phyloP scores from a whole-genome alignment of 2,113 vertebrate genomes.

The Nannospalax galili region DNA sequence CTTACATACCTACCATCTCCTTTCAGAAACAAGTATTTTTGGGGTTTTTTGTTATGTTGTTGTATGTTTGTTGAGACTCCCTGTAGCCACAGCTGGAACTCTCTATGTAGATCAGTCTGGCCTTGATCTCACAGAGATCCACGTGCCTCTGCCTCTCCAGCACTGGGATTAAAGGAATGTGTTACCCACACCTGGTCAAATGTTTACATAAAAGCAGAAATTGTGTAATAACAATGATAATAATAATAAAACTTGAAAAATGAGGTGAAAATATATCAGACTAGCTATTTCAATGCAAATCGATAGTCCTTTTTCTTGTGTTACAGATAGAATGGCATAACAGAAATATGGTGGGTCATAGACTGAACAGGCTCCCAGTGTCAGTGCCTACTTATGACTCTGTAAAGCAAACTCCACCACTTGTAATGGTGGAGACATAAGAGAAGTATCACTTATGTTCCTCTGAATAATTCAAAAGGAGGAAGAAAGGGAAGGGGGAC shows the following conservation, averaged over 20 bases:
- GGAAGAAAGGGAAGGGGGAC: accelerated
- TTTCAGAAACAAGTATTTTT: background rate
- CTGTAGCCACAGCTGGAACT: too few species aligned
- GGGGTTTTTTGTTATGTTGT: too few species aligned
- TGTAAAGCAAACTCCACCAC: background rate
- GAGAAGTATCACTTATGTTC: background rate
- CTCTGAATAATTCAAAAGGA: background rate
- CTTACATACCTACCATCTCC: background rate
- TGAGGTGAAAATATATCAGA: background rate
- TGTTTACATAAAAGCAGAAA: too few species aligned
- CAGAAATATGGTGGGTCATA: background rate
- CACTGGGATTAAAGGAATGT: too few species aligned
- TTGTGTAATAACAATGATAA: too few species aligned
- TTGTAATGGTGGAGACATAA: background rate
- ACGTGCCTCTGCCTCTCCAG: too few species aligned
- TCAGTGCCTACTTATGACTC: background rate
- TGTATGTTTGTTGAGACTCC: too few species aligned
- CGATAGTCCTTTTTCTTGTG: background rate
- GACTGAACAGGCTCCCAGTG: background rate
- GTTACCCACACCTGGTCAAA: too few species aligned
- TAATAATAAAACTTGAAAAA: background rate
- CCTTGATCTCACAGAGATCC: too few species aligned
- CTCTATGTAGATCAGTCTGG: too few species aligned
- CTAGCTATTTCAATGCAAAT: background rate
- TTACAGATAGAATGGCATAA: background rate